A percentile compares a stretch with the other conserved stretches of the same genome.
Conservation (phyloP, 1,140 invertebrate species). For the Kradibia gibbosae region DNA sequence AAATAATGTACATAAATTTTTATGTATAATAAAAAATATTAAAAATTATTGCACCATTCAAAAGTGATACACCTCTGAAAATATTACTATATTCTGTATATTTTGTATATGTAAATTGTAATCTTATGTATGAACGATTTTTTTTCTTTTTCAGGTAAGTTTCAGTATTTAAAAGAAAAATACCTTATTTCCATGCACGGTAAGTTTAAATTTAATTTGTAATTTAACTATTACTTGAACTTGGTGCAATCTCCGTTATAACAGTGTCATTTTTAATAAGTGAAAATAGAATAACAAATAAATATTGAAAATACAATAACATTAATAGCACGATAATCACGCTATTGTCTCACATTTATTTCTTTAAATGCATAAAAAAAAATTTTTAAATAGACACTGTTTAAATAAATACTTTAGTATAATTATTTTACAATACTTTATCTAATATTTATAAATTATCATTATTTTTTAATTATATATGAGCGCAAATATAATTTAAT, state of each 20-base stretch:
- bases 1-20: too few species aligned
- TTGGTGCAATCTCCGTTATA: not conserved
- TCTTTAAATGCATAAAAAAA: slow-evolving; percentile 41
- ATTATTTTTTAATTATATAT: too few species aligned
- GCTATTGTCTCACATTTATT: not conserved
- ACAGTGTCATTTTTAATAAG: slow-evolving; percentile 8
- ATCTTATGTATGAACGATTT: not conserved
- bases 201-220: slow-evolving; percentile 36
- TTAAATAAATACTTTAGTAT: too few species aligned
- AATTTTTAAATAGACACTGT: too few species aligned
- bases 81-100: too few species aligned
- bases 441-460: too few species aligned
- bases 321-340: not conserved
- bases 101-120: too few species aligned
- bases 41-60: too few species aligned
- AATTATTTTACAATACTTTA: too few species aligned
- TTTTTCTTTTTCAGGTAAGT: slow-evolving; percentile 45
- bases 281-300: slow-evolving; percentile 27
- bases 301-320: slow-evolving; percentile 23
- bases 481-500: too few species aligned
- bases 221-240: not conserved
- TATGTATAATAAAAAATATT: too few species aligned
- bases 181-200: not conserved
- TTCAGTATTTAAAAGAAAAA: not conserved
- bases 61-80: too few species aligned